Conservation (phyloP, 1,140 invertebrate genomes). For the Brachionus paranguensis region DNA sequence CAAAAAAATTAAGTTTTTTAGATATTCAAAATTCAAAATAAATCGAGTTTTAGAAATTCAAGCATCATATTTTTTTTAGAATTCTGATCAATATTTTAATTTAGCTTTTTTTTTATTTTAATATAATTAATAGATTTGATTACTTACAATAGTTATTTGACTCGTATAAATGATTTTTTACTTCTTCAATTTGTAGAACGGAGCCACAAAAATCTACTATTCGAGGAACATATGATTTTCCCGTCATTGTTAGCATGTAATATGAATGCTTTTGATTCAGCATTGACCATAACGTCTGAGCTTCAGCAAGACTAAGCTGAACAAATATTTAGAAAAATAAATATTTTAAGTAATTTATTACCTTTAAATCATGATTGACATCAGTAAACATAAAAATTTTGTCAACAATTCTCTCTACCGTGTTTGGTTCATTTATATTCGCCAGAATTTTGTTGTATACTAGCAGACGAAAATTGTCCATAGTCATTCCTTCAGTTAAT, state of each 20-base stretch:
- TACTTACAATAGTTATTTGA: conserved; percentile 18
- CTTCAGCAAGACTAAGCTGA: not conserved
- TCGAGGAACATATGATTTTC: conserved; percentile 7
- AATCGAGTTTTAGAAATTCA: no score
- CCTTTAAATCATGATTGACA: conserved; percentile 8
- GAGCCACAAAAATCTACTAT: not conserved
- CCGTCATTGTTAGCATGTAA: not conserved
- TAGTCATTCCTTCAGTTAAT: not conserved
- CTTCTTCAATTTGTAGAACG: not conserved
- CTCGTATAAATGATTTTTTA: conserved; percentile 3
- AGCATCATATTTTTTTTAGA: no score
- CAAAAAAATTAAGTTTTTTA: no score
- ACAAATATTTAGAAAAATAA: not conserved
- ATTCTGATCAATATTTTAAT: no score
- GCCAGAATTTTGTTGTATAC: not conserved
- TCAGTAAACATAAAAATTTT: conserved; percentile 6
- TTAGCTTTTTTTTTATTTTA: no score
- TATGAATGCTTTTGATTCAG: conserved; percentile 12
- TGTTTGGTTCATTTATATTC: not conserved
- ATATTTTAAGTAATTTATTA: not conserved
- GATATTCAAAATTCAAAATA: no score
- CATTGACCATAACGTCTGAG: not conserved
- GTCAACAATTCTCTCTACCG: not conserved
- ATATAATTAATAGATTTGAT: not conserved
- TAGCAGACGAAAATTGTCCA: not conserved